Conservation (phyloP, 2,888 invertebrate species). For the Papilio protenor region DNA sequence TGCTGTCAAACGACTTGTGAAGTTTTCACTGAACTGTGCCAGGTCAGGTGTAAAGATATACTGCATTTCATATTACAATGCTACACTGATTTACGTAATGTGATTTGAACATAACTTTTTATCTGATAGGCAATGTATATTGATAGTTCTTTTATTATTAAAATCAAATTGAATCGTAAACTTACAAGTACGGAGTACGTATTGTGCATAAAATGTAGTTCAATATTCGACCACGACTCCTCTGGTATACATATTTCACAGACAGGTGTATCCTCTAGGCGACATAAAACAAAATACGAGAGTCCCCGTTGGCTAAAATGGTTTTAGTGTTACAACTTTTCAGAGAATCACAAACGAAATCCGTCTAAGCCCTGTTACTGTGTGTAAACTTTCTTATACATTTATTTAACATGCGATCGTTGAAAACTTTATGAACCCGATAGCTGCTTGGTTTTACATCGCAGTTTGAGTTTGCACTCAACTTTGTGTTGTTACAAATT, state of each 20-base stretch:
- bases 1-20: conserved; percentile 20
- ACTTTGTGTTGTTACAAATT: conserved; percentile 17
- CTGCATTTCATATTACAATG: neutral
- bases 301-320: conserved; percentile 39
- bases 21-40: conserved; percentile 38
- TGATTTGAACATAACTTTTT: neutral
- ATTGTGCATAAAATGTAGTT: conserved; percentile 16
- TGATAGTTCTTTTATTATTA: neutral
- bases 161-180: conserved; percentile 9
- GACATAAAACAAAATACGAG: conserved; percentile 35
- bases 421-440: conserved; percentile 40
- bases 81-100: neutral
- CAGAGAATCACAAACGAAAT: conserved; percentile 41
- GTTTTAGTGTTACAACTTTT: conserved; percentile 40
- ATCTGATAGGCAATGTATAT: neutral
- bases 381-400: conserved; percentile 39
- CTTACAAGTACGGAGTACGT: neutral
- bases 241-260: conserved; percentile 27
- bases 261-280: conserved; percentile 30
- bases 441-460: conserved; percentile 32
- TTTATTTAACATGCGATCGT: conserved; percentile 34
- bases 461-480: conserved; percentile 5
- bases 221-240: conserved; percentile 12
- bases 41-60: conserved; percentile 4
- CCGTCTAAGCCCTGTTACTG: conserved; percentile 40